Evolutionary conservation across 2,797 vertebrate species (phyloP).

Genomic region (Periparus ater): DNA sequence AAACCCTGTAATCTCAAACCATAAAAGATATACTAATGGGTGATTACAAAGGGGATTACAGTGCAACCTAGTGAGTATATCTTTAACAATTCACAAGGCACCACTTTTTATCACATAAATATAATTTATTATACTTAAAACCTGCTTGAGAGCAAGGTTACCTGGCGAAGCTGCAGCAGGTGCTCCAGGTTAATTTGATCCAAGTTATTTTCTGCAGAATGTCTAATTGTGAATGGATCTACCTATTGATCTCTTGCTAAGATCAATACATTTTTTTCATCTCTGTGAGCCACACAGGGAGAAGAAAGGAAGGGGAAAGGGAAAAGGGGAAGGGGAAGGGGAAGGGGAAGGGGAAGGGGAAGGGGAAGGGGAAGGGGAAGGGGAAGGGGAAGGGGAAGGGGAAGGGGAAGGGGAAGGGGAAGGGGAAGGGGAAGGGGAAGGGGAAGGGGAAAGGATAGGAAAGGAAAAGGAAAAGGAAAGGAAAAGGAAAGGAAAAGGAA

Average conservation of each 20-base stretch:
- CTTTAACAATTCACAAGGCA: conserved; percentile 4
- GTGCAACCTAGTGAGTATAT: conserved; percentile 2
- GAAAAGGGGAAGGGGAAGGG: too few relatives aligned
- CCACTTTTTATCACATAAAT: neutral
- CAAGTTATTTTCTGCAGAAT: conserved; percentile 17
- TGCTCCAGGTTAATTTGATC: conserved; percentile 28
- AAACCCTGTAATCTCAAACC: conserved; percentile 39
- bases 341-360: too few relatives aligned
- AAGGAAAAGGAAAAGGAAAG: too few relatives aligned
- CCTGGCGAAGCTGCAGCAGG: conserved; percentile 1
- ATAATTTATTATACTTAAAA: conserved; percentile 33
- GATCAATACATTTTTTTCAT: conserved; percentile 9
- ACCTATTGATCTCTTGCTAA: conserved; percentile 13
- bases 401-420: too few relatives aligned
- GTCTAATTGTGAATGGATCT: conserved; percentile 40
- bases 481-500: neutral
- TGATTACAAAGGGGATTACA: conserved; percentile 50
- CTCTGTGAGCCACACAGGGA: neutral
- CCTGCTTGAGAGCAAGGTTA: conserved; percentile 9
- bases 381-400: too few relatives aligned
- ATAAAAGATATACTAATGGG: conserved; percentile 32
- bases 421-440: too few relatives aligned
- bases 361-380: too few relatives aligned
- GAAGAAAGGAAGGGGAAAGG: neutral
- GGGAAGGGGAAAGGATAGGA: too few relatives aligned